Base-by-base conservation (phyloP, 2,797 vertebrate genomes). In the Mus caroli region DNA sequence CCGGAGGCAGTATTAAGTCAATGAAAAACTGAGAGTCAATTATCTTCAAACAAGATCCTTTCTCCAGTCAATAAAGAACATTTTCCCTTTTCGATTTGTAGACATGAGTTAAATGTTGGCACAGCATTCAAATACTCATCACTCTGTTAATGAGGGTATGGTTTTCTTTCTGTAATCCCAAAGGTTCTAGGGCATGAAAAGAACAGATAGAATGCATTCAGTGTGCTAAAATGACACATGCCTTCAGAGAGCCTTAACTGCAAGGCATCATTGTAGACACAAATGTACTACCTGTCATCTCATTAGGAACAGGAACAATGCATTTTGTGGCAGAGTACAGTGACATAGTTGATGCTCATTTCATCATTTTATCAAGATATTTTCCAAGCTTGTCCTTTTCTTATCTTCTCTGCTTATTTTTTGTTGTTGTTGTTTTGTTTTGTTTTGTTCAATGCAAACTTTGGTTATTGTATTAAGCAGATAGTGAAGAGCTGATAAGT, bases 41-140 rank as follows among this genome's bases (percentile, higher is more conserved):
- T 97, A 97, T 92, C 95, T 97, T 96, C 96, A 96, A 95, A 97
- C 89, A 93, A 92, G 95, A 97, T 94, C 76, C 92, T 96, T 97
- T 94, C 73, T 96, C 56, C 90, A 96, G 96, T 98, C 97, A 97
- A 97, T 98, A 97, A 97, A 97, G 91, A 96, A 80, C 95, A 88
- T 96, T 98, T 97, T 97, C 86, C 92, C 17, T 60, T 91, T 97
- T 95, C 5, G 1, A 76, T 93, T 97, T 97, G 46, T 94, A 92
- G 54, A 88, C 82, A 6, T 97, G 92, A 95, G 69, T 94, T 52
- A 31, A 96, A 92, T 96, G 97, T 98, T 95, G 91, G 80, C 91
- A 96, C 94, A 85, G 46, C 76, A 93, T 82, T 92, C 75, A 96
- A 91, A 94, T 97, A 96, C 84, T 97, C 93, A 80, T 95, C 75